Conservation (phyloP, 2,113 vertebrate genomes). For the Polyodon spathula region DNA sequence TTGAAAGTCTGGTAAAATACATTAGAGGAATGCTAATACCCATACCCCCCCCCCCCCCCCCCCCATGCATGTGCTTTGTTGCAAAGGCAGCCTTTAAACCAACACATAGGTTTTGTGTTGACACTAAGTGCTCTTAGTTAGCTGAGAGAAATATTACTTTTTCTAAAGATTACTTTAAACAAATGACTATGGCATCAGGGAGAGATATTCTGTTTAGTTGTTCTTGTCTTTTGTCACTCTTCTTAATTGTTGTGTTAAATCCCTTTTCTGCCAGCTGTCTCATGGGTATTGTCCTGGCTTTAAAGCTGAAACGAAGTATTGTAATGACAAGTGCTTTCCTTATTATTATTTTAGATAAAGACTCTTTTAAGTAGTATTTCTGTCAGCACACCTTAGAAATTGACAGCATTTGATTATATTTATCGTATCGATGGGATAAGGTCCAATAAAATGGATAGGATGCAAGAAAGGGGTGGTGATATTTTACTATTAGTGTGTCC, state of each 20-base stretch:
- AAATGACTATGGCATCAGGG: constrained; percentile 14
- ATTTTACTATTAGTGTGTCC: no score
- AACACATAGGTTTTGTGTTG: constrained; percentile 19
- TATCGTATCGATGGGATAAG: no score
- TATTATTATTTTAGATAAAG: no score
- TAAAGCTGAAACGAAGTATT: no score
- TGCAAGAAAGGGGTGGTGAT: no score
- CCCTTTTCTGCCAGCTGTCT: background rate
- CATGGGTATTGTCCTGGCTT: no score
- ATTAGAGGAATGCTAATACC: background rate
- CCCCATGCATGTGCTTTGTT: constrained; percentile 19
- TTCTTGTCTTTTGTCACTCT: background rate
- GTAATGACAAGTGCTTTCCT: constrained; percentile 3
- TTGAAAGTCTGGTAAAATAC: no score
- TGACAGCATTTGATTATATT: no score
- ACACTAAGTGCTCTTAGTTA: constrained; percentile 35
- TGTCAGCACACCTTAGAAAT: no score
- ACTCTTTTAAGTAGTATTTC: no score
- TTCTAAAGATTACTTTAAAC: constrained; percentile 30
- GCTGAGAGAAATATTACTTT: constrained; percentile 24
- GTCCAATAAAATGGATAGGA: no score
- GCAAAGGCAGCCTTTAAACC: constrained; percentile 21
- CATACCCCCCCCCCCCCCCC: no score
- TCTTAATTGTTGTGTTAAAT: background rate
- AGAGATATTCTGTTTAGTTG: background rate